phyloP scores from a whole-genome alignment of 2,797 vertebrate genomes.

The Peromyscus attwateri region DNA sequence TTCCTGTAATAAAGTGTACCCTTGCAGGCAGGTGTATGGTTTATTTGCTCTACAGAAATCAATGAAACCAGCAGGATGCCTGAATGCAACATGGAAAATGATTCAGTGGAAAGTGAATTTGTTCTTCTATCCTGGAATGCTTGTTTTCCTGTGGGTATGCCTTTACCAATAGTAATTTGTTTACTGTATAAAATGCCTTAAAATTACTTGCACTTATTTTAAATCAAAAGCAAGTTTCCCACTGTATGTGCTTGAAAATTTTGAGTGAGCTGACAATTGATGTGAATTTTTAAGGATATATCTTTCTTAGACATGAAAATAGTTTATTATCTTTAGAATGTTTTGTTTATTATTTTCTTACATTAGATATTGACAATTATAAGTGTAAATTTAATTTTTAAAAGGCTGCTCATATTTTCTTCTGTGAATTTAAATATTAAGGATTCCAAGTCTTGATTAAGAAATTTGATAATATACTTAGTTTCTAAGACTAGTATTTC shows the following conservation, averaged over 20 bases:
- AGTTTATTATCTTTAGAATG: neutral
- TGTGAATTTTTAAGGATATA: neutral
- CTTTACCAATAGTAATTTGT: neutral
- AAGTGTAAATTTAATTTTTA: neutral
- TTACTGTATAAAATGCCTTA: conserved; percentile 14
- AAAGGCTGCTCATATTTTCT: neutral
- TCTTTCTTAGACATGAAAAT: neutral
- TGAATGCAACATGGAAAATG: neutral
- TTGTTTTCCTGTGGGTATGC: neutral
- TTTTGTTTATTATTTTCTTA: conserved; percentile 40
- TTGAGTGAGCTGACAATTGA: neutral
- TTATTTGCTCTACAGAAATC: conserved; percentile 19
- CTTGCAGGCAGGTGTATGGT: neutral
- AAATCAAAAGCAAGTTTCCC: conserved; percentile 25
- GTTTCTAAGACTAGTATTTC: conserved; percentile 24
- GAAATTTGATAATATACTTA: neutral
- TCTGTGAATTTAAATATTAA: neutral
- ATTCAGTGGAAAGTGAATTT: neutral
- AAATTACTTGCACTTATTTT: conserved; percentile 45
- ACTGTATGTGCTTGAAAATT: neutral
- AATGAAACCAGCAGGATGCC: neutral
- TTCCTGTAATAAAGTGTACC: neutral
- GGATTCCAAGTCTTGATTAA: neutral
- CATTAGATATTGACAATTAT: conserved; percentile 15
- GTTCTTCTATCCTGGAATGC: neutral